Evolutionary conservation across 2,888 invertebrate genomes (phyloP), one percentile per base, ranked within the genome.

Genomic region (Clivina fossor): DNA sequence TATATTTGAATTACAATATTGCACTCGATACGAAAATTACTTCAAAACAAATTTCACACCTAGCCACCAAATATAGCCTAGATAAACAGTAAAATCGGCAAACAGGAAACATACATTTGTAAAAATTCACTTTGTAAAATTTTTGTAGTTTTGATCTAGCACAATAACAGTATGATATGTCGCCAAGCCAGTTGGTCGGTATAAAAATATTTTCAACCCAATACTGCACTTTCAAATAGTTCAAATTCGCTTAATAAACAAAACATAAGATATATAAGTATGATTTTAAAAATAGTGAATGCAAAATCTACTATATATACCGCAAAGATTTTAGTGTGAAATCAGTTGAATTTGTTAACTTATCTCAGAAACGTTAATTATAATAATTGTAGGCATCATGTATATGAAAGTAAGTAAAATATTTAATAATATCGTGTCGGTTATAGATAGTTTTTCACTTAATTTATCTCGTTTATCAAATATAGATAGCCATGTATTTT

Each of bases 141-240:
- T 38, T 49, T 49, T 49, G 5, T 13, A 24, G 28, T n/a, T 49
- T 38, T 49, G 38, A 49, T 49, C 49, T 49, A 49, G 49, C 28
- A 19, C 28, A 49, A 28, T 38, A n/a, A 19, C 28, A 9, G 11
- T 8, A 35, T 8, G 37, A 37, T 38, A 49, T 49, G 24, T 24
- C 49, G 26, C 38, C 30, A 30, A 13, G 30, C 9, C 30, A 9
- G 30, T 9, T 30, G 11, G n/a, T 11, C 20, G 8, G 32, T 41
- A 2, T 13, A 19, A 13, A 28, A 28, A 5, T 47, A 13, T 33
- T 15, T 20, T 7, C 11, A 13, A 19, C 13, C 46, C 19, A 20
- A 47, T 49, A 19, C 8, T 28, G 32, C 19, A 49, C 49, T 49
- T 49, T 49, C 49, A 49, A 49, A 49, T 15, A 49, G 37, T 38